Conservation (phyloP, 2,797 vertebrate genomes). For the Sparidentex hasta region DNA sequence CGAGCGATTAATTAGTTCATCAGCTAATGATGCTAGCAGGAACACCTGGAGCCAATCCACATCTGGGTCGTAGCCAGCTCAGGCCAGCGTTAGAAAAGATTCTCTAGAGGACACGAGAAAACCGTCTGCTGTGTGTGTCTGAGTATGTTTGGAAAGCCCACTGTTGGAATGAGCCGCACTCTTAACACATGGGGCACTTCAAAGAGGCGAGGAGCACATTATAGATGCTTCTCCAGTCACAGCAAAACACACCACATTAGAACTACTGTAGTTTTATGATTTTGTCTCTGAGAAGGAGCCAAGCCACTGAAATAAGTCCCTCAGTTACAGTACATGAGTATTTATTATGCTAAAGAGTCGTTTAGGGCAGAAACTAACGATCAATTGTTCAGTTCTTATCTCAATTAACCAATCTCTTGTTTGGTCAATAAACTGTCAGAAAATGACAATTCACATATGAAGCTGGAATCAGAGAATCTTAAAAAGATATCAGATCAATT, state of each 20-base stretch:
- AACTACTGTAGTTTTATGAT: neutral
- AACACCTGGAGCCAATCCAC: constrained; percentile 73
- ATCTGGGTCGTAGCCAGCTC: constrained; percentile 58
- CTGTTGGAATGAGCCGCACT: constrained; percentile 30
- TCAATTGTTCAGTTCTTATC: too few relatives aligned
- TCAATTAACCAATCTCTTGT: too few relatives aligned
- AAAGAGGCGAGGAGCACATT: constrained; percentile 45
- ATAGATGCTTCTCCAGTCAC: constrained; percentile 9
- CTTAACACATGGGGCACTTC: constrained; percentile 64
- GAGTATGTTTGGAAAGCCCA: constrained; percentile 34
- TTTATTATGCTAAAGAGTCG: neutral
- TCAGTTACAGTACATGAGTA: neutral
- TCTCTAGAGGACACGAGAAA: constrained; percentile 53
- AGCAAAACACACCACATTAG: constrained; percentile 11
- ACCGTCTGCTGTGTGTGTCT: constrained; percentile 26
- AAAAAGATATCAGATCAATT: too few relatives aligned
- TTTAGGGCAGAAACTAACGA: neutral
- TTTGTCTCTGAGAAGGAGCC: neutral
- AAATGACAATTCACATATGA: too few relatives aligned
- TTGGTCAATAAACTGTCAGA: too few relatives aligned
- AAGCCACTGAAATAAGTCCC: neutral
- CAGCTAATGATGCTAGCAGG: constrained; percentile 45
- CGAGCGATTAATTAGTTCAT: constrained; percentile 66
- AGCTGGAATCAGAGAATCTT: too few relatives aligned
- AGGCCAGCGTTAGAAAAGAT: constrained; percentile 1